A percentile compares a stretch with the other conserved stretches of the same genome.
Conservation (phyloP, 1,140 invertebrate species). For the Batillaria attramentaria region DNA sequence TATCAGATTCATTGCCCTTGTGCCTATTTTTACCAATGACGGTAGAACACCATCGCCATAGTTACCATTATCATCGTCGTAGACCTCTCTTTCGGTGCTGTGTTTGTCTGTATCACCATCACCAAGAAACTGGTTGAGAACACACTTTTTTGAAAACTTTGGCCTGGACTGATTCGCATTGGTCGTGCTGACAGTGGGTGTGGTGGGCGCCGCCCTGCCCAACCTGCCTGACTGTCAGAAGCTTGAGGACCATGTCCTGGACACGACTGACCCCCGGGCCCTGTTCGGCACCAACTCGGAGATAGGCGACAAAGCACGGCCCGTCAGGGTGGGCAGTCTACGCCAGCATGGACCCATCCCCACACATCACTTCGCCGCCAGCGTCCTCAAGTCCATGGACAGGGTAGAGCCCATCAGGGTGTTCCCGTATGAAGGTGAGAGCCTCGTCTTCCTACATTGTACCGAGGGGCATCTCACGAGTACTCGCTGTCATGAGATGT, state of each 20-base stretch:
- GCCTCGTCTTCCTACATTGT: background rate
- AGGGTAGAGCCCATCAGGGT: slow-evolving; percentile 45
- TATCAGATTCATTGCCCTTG: too few species aligned
- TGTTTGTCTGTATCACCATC: too few species aligned
- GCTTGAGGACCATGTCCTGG: slow-evolving; percentile 47
- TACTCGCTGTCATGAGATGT: too few species aligned
- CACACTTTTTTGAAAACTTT: too few species aligned
- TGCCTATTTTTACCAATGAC: too few species aligned
- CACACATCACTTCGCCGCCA: slow-evolving; percentile 59
- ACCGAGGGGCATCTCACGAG: too few species aligned
- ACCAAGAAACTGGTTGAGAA: too few species aligned
- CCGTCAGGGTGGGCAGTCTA: slow-evolving; percentile 44
- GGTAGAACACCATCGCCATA: too few species aligned
- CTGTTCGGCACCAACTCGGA: slow-evolving; percentile 50
- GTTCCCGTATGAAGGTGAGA: slow-evolving; percentile 55
- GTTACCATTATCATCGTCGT: too few species aligned
- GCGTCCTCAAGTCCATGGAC: slow-evolving; percentile 47
- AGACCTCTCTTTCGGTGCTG: too few species aligned
- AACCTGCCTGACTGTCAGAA: slow-evolving; percentile 43
- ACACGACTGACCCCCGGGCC: slow-evolving; percentile 40
- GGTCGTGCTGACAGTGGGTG: background rate
- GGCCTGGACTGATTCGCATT: too few species aligned
- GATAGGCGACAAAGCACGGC: slow-evolving; percentile 44
- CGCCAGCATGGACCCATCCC: slow-evolving; percentile 47
- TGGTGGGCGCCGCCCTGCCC: slow-evolving; percentile 11